These are phyloP conservation scores for Lichenostomus cassidix DNA, from an alignment of 2,113 vertebrate genomes.

Conservation along the genomic window DNA sequence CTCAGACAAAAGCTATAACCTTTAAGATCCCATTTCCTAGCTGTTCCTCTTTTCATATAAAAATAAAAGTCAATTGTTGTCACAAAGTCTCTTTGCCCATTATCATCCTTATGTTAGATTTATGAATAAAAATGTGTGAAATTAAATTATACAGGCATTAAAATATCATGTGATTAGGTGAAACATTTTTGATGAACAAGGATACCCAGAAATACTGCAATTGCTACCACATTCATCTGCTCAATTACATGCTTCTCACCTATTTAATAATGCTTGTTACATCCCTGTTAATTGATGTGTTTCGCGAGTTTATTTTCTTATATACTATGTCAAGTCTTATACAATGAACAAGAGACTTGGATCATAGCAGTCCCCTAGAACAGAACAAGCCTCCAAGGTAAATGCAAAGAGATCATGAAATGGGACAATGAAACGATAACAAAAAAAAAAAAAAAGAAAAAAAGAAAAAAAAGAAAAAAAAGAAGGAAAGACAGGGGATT, in stretches of 20 bases:
- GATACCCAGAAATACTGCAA: conserved; percentile 29
- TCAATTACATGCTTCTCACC: conserved; percentile 64
- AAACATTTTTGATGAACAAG: conserved; percentile 33
- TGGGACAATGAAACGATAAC: conserved; percentile 45
- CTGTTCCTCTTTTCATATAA: neutral
- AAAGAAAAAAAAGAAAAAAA: neutral
- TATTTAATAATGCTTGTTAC: conserved; percentile 59
- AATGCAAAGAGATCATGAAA: conserved; percentile 58
- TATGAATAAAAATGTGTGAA: conserved; percentile 51
- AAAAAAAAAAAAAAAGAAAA: neutral
- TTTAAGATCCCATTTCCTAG: conserved; percentile 14
- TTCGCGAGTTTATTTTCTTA: conserved; percentile 63
- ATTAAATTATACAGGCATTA: conserved; percentile 51
- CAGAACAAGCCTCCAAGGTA: conserved; percentile 50
- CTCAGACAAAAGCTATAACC: conserved; percentile 51
- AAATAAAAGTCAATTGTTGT: conserved; percentile 48
- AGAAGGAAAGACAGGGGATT: conserved; percentile 21
- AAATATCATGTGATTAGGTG: conserved; percentile 44
- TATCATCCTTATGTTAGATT: conserved; percentile 38
- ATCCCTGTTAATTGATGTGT: conserved; percentile 50
- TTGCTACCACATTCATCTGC: neutral
- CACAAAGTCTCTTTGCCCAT: conserved; percentile 8
- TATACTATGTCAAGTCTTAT: neutral
- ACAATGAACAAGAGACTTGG: conserved; percentile 38
- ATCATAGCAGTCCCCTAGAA: conserved; percentile 43